Conservation (phyloP, 2,888 invertebrate species). For the Bugulina stolonifera region DNA sequence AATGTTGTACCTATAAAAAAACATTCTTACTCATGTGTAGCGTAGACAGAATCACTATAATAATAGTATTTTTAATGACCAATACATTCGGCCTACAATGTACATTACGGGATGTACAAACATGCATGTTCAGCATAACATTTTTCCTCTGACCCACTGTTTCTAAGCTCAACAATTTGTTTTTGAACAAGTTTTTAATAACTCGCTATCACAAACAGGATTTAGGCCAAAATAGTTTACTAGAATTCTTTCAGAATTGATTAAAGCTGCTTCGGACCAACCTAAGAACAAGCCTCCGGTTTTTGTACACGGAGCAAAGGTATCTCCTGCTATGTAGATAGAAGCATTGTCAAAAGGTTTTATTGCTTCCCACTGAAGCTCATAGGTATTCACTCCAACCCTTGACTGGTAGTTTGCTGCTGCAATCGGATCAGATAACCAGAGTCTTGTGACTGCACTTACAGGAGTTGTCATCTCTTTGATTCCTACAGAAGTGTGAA, state of each 20-base stretch:
- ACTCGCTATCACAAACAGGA: no score
- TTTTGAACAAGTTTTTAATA: no score
- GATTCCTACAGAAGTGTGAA: no score
- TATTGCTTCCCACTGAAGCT: not conserved
- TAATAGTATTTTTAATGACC: no score
- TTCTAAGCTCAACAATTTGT: no score
- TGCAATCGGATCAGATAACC: not conserved
- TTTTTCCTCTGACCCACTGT: no score
- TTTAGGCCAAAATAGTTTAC: slow-evolving; percentile 13
- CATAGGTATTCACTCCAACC: not conserved
- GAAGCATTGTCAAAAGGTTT: slow-evolving; percentile 10
- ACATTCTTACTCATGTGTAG: no score
- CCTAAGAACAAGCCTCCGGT: not conserved
- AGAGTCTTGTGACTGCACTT: not conserved
- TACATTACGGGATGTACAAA: no score
- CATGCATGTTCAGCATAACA: no score
- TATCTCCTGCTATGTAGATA: slow-evolving; percentile 4
- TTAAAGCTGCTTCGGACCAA: not conserved
- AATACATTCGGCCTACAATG: no score
- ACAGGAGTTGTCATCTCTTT: not conserved
- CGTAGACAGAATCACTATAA: no score
- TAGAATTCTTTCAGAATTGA: slow-evolving; percentile 11
- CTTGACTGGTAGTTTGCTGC: not conserved
- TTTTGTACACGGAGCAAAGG: not conserved
- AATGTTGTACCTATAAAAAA: no score